Percentiles rank a stretch among this genome's conserved stretches.
Evolutionary conservation across 2,888 invertebrate genomes (phyloP).

Genomic region (Ametastegia equiseti): DNA sequence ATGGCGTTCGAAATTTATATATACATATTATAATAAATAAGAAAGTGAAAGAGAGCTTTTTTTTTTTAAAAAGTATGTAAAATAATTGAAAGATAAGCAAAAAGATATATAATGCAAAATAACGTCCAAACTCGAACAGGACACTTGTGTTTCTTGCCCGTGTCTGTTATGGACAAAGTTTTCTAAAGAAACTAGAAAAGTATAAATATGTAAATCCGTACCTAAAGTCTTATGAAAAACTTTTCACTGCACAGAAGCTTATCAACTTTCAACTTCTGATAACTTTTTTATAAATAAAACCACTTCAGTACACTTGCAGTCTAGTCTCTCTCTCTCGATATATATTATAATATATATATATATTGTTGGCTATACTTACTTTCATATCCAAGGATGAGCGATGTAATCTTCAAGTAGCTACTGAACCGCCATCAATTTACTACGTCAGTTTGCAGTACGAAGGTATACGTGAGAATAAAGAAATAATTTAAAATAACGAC

Average conservation of each 20-base stretch:
- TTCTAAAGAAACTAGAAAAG: slow-evolving; percentile 32
- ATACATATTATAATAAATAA: neutral
- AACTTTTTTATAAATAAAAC: slow-evolving; percentile 29
- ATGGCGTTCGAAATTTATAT: neutral
- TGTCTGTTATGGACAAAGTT: slow-evolving; percentile 31
- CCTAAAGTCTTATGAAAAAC: slow-evolving; percentile 31
- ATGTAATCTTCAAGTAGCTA: slow-evolving; percentile 23
- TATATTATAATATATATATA: neutral
- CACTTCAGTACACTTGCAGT: neutral
- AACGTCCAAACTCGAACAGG: neutral
- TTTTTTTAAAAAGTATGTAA: neutral
- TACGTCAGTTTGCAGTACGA: neutral
- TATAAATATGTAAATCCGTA: slow-evolving; percentile 42
- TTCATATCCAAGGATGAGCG: slow-evolving; percentile 8
- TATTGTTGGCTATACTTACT: neutral
- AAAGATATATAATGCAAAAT: neutral
- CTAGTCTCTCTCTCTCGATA: neutral
- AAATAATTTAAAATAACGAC: slow-evolving; percentile 9
- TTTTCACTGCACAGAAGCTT: slow-evolving; percentile 29
- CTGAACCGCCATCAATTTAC: slow-evolving; percentile 14
- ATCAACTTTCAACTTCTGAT: slow-evolving; percentile 43
- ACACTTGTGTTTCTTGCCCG: slow-evolving; percentile 28
- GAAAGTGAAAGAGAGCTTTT: neutral
- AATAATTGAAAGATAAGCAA: neutral
- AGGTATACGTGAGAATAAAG: neutral